Base-by-base conservation (phyloP, 2,113 vertebrate species). In the Sitta europaea region DNA sequence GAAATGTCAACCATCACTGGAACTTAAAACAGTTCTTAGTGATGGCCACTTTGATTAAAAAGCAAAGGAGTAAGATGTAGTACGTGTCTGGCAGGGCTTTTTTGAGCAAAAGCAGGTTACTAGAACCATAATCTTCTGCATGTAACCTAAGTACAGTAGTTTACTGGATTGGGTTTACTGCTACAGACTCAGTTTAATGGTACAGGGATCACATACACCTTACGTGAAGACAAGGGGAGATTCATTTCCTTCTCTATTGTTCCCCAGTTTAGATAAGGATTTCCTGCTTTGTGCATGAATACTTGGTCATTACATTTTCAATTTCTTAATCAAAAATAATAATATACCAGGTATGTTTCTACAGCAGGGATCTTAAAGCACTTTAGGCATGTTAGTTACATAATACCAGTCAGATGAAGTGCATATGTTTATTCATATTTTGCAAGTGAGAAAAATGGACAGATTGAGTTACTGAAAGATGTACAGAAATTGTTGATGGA, bases 271-370 rank as follows among this genome's bases (percentile, higher is more conserved):
- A 86, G 78, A 66, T 90, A 73, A 90, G 78, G 68, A 75, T 88
- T 92, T 92, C 67, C 58, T 88, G 33, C 35, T 83, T 38, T 88
- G 43, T 63, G 14, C 27, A 7, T 79, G 45, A 86, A 88, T 40
- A 63, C 66, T 86, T 70, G 85, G 29, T 81, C 45, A 78, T 84
- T 82, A 57, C 12, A 35, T 75, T 90, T 91, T 55, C 83, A 51
- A 54, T 78, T 95, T 93, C 57, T 87, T 90, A 73, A 94, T 85
- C 43, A 48, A 70, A 91, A 83, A 92, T 84, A 90, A 78, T 90
- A 92, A 86, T 36, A 77, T 14, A 59, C 24, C 47, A 61, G 62
- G 8, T 87, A 50, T 66, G 62, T 94, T 92, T 89, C 73, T 88
- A 42, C 80, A 95, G 67, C 67, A 92, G 73, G 51, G 74, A 82